Conservation (phyloP, 2,888 invertebrate genomes). For the Torymus aiolomorphi region DNA sequence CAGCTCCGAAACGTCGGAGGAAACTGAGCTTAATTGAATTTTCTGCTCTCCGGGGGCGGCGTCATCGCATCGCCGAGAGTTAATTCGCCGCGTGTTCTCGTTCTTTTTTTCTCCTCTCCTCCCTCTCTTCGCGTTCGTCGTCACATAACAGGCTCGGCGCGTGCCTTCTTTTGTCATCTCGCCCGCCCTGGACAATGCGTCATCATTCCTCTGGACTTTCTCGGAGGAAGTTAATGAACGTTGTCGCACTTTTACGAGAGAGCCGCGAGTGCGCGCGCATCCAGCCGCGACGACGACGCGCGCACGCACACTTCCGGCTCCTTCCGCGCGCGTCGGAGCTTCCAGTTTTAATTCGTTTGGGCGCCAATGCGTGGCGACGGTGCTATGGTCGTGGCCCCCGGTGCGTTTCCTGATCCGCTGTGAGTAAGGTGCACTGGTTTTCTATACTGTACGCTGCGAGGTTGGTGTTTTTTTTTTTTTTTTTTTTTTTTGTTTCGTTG, state of each 20-base stretch:
- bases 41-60: slow-evolving; percentile 11
- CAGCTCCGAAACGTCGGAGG: slow-evolving; percentile 20
- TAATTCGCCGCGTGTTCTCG: slow-evolving; percentile 36
- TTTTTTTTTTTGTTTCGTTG: no score
- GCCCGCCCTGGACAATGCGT: slow-evolving; percentile 46
- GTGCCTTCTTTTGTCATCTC: slow-evolving; percentile 21
- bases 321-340: background rate
- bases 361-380: background rate
- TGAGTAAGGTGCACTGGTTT: no score
- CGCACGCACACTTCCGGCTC: slow-evolving; percentile 40
- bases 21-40: slow-evolving; percentile 51
- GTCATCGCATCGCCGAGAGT: slow-evolving; percentile 42
- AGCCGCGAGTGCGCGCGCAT: slow-evolving; percentile 1
- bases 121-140: background rate
- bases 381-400: no score
- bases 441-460: no score
- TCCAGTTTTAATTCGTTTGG: background rate
- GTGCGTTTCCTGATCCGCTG: no score
- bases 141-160: background rate
- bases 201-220: slow-evolving; percentile 34
- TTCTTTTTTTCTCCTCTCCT: background rate
- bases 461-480: no score
- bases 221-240: slow-evolving; percentile 44
- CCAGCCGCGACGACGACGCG: background rate
- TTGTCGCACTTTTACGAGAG: slow-evolving; percentile 30